Conservation (phyloP, 2,113 vertebrate species). For the Guaruba guarouba region DNA sequence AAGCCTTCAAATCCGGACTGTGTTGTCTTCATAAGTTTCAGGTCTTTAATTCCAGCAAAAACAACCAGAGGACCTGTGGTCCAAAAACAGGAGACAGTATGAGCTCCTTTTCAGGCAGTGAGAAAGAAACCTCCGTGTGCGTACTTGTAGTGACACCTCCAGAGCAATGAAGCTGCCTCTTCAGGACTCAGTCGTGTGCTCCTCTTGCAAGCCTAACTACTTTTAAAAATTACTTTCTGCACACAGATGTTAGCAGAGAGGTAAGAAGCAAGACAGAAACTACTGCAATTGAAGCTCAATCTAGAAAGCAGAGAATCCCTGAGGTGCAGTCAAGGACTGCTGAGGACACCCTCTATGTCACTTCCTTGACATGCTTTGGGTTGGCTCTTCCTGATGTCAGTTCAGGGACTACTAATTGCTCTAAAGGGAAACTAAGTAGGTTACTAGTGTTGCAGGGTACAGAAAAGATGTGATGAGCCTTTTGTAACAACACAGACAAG, state of each 20-base stretch:
- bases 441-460: background rate
- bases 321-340: background rate
- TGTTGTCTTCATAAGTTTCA: constrained; percentile 93
- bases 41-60: constrained; percentile 87
- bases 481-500: background rate
- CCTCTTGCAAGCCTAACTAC: background rate
- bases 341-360: background rate
- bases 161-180: background rate
- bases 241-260: background rate
- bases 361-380: background rate
- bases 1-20: constrained; percentile 94
- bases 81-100: background rate
- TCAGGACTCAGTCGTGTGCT: background rate
- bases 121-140: background rate
- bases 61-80: constrained; percentile 80
- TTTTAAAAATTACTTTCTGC: background rate
- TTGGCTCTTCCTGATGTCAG: background rate
- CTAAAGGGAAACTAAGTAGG: background rate
- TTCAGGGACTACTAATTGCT: background rate
- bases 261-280: background rate
- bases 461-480: background rate
- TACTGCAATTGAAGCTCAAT: background rate
- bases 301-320: background rate
- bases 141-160: background rate
- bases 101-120: background rate